These are phyloP conservation scores for Rhabdomys pumilio DNA, from an alignment of 2,797 vertebrate genomes.

Conservation along the genomic window DNA sequence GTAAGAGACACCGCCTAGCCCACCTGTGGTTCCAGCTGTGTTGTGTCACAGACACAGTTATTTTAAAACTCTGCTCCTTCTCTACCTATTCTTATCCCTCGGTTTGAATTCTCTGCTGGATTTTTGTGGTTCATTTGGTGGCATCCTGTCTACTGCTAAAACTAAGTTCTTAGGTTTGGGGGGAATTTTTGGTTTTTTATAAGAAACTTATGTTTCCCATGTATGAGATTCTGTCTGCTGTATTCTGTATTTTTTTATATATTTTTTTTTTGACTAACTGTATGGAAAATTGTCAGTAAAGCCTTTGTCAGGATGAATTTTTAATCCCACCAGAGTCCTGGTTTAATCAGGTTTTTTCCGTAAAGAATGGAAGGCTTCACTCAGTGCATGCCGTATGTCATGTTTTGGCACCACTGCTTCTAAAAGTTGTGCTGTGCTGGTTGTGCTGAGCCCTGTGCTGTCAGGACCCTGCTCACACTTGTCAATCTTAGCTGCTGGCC, in stretches of 20 bases:
- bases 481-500: not conserved
- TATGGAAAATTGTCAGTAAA: conserved; percentile 93
- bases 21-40: conserved; percentile 86
- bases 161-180: conserved; percentile 85
- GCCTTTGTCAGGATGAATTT: conserved; percentile 92
- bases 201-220: conserved; percentile 90
- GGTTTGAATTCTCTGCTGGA: conserved; percentile 74
- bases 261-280: conserved; percentile 87
- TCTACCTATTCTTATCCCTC: not conserved
- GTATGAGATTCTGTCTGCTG: conserved; percentile 90
- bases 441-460: not conserved
- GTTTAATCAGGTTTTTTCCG: conserved; percentile 81
- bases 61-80: conserved; percentile 84
- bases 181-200: conserved; percentile 75
- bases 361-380: conserved; percentile 27
- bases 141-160: conserved; percentile 82
- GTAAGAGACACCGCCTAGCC: conserved; percentile 95
- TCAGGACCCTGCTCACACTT: not conserved
- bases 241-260: conserved; percentile 91
- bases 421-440: not conserved
- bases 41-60: conserved; percentile 87
- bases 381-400: not conserved
- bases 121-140: conserved; percentile 81
- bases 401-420: not conserved
- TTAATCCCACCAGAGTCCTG: conserved; percentile 89